A percentile compares a stretch with the other conserved stretches of the same genome.
Evolutionary conservation across 2,113 vertebrate species (phyloP).

Genomic region (Gracilinanus agilis): DNA sequence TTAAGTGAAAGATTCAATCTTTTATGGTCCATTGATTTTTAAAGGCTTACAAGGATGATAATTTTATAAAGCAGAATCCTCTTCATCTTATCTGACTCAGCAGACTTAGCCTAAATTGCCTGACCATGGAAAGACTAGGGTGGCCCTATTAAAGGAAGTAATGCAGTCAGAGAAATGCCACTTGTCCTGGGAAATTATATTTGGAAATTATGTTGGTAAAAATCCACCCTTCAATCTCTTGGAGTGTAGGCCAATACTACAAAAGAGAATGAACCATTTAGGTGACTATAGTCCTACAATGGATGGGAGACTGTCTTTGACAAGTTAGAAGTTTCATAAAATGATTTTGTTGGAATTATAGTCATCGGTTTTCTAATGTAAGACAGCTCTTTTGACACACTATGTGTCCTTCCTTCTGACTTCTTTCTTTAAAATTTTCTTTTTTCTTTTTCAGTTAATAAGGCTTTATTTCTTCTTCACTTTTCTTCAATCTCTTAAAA

Average conservation of each 20-base stretch:
- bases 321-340: slow-evolving; percentile 11
- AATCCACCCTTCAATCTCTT: neutral
- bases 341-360: slow-evolving; percentile 27
- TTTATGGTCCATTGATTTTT: slow-evolving; percentile 63
- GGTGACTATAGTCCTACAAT: neutral
- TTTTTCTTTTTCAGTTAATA: neutral
- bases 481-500: neutral
- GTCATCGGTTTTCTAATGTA: neutral
- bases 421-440: neutral
- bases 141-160: slow-evolving; percentile 14
- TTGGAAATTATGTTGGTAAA: neutral
- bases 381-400: neutral
- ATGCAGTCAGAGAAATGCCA: slow-evolving; percentile 41
- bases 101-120: slow-evolving; percentile 58
- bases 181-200: slow-evolving; percentile 46
- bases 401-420: neutral
- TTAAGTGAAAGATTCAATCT: slow-evolving; percentile 70
- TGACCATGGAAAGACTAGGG: slow-evolving; percentile 46
- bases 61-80: slow-evolving; percentile 64
- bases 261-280: neutral
- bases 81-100: slow-evolving; percentile 58
- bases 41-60: slow-evolving; percentile 39
- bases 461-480: neutral
- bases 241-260: neutral
- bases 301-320: neutral